Percentiles rank a stretch among this genome's conserved stretches.
These are phyloP conservation scores for Erinaceus europaeus DNA, from an alignment of 2,113 vertebrate genomes.

Conservation along the genomic window DNA sequence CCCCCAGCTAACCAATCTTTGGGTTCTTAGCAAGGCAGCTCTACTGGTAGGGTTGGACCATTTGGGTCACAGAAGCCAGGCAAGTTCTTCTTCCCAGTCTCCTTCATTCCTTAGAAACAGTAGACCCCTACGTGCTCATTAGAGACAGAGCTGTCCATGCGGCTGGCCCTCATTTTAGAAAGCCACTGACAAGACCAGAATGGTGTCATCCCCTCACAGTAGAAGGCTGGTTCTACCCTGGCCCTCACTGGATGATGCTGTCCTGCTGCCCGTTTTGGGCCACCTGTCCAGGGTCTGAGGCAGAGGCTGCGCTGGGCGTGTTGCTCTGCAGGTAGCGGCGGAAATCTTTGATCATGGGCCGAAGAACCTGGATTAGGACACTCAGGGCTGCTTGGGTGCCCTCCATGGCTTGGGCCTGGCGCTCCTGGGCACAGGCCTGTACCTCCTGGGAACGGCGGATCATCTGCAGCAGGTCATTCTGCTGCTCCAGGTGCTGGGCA, in stretches of 20 bases:
- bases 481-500: constrained; percentile 95
- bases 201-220: neutral
- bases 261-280: constrained; percentile 80
- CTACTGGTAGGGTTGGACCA: neutral
- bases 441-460: constrained; percentile 96
- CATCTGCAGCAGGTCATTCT: constrained; percentile 95
- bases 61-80: neutral
- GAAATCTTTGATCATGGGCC: constrained; percentile 95
- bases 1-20: neutral
- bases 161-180: no score
- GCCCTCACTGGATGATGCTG: constrained; percentile 78
- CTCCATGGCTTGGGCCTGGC: constrained; percentile 96
- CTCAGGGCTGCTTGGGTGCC: constrained; percentile 94
- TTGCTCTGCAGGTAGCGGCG: constrained; percentile 92
- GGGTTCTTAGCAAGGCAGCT: neutral
- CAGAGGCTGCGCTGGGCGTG: constrained; percentile 63
- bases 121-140: neutral
- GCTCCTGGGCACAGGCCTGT: constrained; percentile 94
- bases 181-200: constrained; percentile 7
- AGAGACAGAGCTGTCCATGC: constrained; percentile 41
- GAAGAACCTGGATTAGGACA: constrained; percentile 93
- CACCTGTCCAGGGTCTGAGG: constrained; percentile 70
- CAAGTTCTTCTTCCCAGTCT: constrained; percentile 2
- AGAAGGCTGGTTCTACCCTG: neutral
- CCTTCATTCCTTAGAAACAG: neutral